phyloP scores from a whole-genome alignment of 2,888 invertebrate species.

The Heteromurus nitidus region DNA sequence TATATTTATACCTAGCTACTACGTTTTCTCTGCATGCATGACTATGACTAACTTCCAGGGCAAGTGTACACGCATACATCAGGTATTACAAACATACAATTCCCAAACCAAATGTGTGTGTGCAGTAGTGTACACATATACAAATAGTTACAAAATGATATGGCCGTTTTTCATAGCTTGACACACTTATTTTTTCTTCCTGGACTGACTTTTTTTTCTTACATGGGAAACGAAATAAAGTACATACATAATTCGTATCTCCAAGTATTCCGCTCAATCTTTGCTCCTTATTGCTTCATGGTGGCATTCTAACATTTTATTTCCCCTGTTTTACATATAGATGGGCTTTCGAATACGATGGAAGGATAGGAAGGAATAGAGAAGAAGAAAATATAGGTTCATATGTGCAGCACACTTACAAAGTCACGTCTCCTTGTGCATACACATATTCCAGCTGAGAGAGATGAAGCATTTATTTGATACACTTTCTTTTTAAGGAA shows the following conservation, averaged over 20 bases:
- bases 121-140: background rate
- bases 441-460: too few species aligned
- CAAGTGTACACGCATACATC: background rate
- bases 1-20: too few species aligned
- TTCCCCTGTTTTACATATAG: background rate
- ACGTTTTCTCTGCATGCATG: too few species aligned
- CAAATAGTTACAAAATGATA: constrained; percentile 24
- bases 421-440: too few species aligned
- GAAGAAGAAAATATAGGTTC: too few species aligned
- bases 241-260: background rate
- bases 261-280: background rate
- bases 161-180: constrained; percentile 36
- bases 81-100: background rate
- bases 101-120: background rate
- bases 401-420: too few species aligned
- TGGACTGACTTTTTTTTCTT: background rate
- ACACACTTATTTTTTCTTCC: constrained; percentile 44
- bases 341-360: too few species aligned
- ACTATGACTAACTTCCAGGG: background rate
- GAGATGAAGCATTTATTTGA: too few species aligned
- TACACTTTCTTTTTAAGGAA: too few species aligned
- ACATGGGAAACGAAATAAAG: too few species aligned
- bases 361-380: too few species aligned
- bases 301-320: background rate
- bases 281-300: background rate